phyloP scores from a whole-genome alignment of 2,888 invertebrate genomes.

The Odontocolon sp. region DNA sequence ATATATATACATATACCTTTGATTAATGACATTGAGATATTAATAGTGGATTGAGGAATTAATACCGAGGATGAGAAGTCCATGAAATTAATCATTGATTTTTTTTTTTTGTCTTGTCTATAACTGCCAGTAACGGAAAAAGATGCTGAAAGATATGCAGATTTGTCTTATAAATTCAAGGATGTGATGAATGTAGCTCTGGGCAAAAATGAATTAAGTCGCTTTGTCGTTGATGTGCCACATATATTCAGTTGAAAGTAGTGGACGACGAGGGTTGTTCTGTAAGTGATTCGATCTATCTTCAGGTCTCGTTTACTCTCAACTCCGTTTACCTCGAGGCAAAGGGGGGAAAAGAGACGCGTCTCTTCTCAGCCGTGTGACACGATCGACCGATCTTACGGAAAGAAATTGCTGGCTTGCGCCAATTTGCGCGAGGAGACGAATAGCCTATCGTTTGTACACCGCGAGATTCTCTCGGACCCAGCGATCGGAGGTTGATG shows the following conservation, averaged over 20 bases:
- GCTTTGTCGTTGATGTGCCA: too few relatives aligned
- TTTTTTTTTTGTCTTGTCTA: too few relatives aligned
- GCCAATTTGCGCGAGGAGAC: conserved; percentile 54
- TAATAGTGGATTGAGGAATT: conserved; percentile 37
- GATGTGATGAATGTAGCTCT: too few relatives aligned
- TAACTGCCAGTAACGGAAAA: too few relatives aligned
- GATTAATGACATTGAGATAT: conserved; percentile 58
- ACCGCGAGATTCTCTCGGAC: conserved; percentile 67
- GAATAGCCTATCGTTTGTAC: conserved; percentile 61
- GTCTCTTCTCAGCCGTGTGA: conserved; percentile 29
- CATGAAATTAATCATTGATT: too few relatives aligned
- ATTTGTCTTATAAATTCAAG: too few relatives aligned
- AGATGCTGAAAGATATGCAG: too few relatives aligned
- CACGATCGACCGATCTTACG: conserved; percentile 42
- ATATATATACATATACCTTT: too few relatives aligned
- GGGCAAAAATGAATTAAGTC: too few relatives aligned
- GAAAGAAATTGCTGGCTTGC: conserved; percentile 52
- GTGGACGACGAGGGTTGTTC: conserved; percentile 31
- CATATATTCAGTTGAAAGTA: conserved; percentile 11
- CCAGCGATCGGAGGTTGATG: conserved; percentile 63
- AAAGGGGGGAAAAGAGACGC: conserved; percentile 31
- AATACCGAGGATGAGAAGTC: conserved; percentile 24
- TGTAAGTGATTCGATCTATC: conserved; percentile 58
- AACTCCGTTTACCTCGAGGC: conserved; percentile 19
- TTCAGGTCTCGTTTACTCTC: conserved; percentile 42